These are phyloP conservation scores for Heteromurus nitidus DNA, from an alignment of 2,888 invertebrate genomes.

Conservation along the genomic window DNA sequence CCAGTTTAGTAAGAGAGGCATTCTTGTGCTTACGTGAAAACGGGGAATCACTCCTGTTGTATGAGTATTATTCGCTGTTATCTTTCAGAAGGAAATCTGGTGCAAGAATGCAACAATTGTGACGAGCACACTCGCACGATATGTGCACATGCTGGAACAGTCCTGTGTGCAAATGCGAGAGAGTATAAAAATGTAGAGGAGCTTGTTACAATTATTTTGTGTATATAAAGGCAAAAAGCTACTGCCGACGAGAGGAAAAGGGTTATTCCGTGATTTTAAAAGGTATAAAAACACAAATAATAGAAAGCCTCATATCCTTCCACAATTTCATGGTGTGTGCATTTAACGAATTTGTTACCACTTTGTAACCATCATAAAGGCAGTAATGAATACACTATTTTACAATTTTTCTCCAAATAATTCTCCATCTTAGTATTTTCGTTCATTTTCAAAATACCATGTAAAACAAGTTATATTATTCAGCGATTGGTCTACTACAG, in stretches of 20 bases:
- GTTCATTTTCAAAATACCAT: too few relatives aligned
- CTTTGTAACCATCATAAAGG: constrained; percentile 9
- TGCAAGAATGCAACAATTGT: background rate
- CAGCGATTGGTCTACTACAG: too few relatives aligned
- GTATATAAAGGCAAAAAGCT: too few relatives aligned
- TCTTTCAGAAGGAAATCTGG: background rate
- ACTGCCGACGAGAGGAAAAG: constrained; percentile 18
- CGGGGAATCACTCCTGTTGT: background rate
- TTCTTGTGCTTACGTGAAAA: too few relatives aligned
- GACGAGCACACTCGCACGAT: background rate
- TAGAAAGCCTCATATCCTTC: background rate
- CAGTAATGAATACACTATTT: background rate
- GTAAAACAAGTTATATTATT: too few relatives aligned
- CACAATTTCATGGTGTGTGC: constrained; percentile 7
- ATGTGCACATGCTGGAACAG: background rate
- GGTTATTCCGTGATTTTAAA: background rate
- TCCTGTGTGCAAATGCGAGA: too few relatives aligned
- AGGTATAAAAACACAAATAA: background rate
- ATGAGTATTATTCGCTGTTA: background rate
- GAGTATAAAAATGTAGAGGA: too few relatives aligned
- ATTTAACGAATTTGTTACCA: background rate
- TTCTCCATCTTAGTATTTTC: background rate
- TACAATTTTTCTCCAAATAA: background rate
- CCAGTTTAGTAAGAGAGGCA: constrained; percentile 6
- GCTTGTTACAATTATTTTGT: too few relatives aligned